Conservation (phyloP, 1,140 invertebrate genomes). For the Drosophila albomicans region DNA sequence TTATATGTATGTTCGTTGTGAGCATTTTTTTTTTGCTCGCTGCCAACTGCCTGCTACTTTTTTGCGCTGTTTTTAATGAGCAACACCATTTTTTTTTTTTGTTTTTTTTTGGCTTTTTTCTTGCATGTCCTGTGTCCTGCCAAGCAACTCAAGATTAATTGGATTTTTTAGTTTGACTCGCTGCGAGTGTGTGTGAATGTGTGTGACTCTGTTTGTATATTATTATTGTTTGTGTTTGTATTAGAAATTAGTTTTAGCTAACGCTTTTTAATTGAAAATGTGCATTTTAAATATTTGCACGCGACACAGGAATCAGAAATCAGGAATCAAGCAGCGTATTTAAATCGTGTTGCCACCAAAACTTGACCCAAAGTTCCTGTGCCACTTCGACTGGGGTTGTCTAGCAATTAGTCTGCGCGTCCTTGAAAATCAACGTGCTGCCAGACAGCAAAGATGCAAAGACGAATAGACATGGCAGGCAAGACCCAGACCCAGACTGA, state of each 20-base stretch:
- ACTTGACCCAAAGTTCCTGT: constrained; percentile 62
- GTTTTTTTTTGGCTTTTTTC: constrained; percentile 9
- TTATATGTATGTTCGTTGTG: constrained; percentile 9
- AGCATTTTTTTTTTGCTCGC: constrained; percentile 6
- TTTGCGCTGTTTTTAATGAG: constrained; percentile 68
- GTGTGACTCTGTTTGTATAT: constrained; percentile 12
- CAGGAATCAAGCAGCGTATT: constrained; percentile 37
- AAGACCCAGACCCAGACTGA: constrained; percentile 20
- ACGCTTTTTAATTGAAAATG: constrained; percentile 53
- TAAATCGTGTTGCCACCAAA: constrained; percentile 27
- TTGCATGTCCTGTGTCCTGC: constrained; percentile 37
- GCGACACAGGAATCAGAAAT: not conserved
- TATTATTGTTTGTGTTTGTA: constrained; percentile 62
- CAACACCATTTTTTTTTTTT: constrained; percentile 43
- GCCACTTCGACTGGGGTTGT: constrained; percentile 53
- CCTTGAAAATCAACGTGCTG: constrained; percentile 77
- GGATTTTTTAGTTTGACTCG: constrained; percentile 62
- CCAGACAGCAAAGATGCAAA: constrained; percentile 30
- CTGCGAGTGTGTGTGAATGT: constrained; percentile 13
- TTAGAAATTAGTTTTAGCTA: constrained; percentile 69
- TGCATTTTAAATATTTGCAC: constrained; percentile 47
- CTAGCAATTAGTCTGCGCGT: constrained; percentile 68
- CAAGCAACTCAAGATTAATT: constrained; percentile 73
- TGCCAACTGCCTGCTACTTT: constrained; percentile 58
- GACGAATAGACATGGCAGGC: not conserved